phyloP scores from a whole-genome alignment of 2,888 invertebrate genomes.

The Nephrocerus scutellatus region DNA sequence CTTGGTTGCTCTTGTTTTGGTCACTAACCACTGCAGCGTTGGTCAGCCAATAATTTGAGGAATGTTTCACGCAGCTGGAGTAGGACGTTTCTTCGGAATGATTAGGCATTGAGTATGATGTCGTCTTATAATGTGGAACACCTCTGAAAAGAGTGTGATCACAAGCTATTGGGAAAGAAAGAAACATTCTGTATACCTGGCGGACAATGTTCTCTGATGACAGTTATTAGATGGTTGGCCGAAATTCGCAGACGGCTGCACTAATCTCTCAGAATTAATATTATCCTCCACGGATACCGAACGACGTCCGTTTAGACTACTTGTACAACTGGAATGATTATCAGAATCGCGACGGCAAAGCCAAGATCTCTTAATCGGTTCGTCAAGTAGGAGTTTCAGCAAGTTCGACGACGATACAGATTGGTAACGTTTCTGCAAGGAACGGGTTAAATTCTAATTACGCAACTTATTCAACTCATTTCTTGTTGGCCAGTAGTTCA shows the following conservation, averaged over 20 bases:
- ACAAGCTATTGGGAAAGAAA: no score
- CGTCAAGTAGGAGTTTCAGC: constrained; percentile 42
- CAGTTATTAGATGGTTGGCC: no score
- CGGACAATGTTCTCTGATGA: no score
- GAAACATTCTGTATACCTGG: no score
- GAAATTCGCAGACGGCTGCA: constrained; percentile 17
- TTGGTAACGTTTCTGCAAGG: constrained; percentile 25
- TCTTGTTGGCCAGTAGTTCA: no score
- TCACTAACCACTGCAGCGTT: constrained; percentile 23
- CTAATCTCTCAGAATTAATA: no score
- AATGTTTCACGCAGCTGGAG: constrained; percentile 5
- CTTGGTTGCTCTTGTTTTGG: constrained; percentile 20
- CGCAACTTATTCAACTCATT: constrained; percentile 3
- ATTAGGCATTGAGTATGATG: not conserved
- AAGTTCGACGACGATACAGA: constrained; percentile 43
- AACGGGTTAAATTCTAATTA: constrained; percentile 4
- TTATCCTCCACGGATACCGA: not conserved
- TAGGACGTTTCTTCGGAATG: constrained; percentile 13
- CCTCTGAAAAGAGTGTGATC: not conserved
- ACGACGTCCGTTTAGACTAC: no score
- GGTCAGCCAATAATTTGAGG: not conserved
- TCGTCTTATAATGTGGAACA: not conserved
- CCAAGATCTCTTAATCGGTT: constrained; percentile 51
- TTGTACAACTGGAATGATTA: no score
- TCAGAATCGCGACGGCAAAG: constrained; percentile 35